These are phyloP conservation scores for Machaerirhynchus nigripectus DNA, from an alignment of 2,113 vertebrate species.

Conservation along the genomic window DNA sequence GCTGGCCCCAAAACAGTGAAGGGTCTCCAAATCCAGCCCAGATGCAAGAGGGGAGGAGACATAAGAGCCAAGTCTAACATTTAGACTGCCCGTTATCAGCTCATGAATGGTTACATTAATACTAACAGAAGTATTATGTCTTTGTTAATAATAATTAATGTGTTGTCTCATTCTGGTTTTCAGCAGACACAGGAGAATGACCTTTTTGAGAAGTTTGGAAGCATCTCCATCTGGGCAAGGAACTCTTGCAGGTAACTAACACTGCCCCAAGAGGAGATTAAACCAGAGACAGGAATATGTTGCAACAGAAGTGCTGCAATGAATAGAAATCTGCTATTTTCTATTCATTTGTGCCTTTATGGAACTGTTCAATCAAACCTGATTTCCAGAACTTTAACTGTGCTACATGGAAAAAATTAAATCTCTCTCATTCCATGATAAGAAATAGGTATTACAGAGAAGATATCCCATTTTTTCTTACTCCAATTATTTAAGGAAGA, in stretches of 20 bases:
- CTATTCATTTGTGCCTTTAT: neutral
- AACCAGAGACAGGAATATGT: neutral
- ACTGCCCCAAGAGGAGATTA: neutral
- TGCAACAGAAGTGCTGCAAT: neutral
- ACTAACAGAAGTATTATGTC: neutral
- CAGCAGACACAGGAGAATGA: neutral
- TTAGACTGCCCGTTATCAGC: neutral
- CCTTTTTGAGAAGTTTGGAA: neutral
- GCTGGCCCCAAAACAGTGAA: neutral
- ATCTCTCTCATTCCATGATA: neutral
- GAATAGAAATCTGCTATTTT: neutral
- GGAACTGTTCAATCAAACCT: neutral
- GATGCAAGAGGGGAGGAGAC: rapidly evolving
- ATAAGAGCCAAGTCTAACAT: rapidly evolving
- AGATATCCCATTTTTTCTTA: neutral
- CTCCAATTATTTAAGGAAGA: neutral
- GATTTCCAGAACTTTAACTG: neutral
- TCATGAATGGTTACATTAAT: neutral
- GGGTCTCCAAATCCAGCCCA: neutral
- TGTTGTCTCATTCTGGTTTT: neutral
- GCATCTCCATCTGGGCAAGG: neutral
- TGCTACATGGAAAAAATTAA: neutral
- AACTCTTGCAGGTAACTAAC: neutral
- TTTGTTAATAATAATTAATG: neutral
- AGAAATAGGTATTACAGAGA: neutral